Evolutionary conservation across 2,888 invertebrate genomes (phyloP).

Genomic region (Eristalis pertinax): DNA sequence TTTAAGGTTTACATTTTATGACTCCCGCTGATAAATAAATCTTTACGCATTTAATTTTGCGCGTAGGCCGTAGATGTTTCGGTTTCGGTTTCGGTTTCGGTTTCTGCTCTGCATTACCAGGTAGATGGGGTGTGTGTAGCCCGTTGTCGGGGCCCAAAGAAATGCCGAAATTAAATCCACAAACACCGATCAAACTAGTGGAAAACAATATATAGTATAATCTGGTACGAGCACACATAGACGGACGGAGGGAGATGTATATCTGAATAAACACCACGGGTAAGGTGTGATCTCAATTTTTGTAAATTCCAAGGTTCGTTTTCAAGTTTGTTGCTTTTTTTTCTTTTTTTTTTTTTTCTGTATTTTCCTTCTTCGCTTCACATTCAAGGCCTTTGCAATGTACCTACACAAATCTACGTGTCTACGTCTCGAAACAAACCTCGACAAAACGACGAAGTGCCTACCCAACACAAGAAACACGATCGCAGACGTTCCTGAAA

Average conservation of each 20-base stretch:
- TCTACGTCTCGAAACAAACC: constrained; percentile 4
- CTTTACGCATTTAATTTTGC: constrained; percentile 29
- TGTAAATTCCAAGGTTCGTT: constrained; percentile 12
- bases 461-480: constrained; percentile 29
- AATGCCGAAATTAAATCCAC: constrained; percentile 44
- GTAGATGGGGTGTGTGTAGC: not conserved
- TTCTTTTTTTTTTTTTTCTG: not conserved
- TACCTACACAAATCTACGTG: constrained; percentile 1
- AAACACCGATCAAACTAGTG: constrained; percentile 24
- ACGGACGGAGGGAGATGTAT: not conserved
- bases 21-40: constrained; percentile 38
- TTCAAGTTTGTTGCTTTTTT: constrained; percentile 1
- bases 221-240: not conserved
- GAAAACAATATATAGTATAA: not conserved
- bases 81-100: too few species aligned
- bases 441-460: constrained; percentile 9
- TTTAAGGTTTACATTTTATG: constrained; percentile 33
- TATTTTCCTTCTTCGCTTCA: constrained; percentile 12
- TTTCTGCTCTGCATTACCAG: constrained; percentile 10
- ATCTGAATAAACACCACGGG: not conserved
- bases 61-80: constrained; percentile 22
- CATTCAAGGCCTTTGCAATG: constrained; percentile 41
- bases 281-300: constrained; percentile 36
- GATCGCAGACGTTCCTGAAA: constrained; percentile 63
- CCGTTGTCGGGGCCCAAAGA: not conserved